Conservation (phyloP, 1,140 invertebrate species). For the Theocolax elegans region DNA sequence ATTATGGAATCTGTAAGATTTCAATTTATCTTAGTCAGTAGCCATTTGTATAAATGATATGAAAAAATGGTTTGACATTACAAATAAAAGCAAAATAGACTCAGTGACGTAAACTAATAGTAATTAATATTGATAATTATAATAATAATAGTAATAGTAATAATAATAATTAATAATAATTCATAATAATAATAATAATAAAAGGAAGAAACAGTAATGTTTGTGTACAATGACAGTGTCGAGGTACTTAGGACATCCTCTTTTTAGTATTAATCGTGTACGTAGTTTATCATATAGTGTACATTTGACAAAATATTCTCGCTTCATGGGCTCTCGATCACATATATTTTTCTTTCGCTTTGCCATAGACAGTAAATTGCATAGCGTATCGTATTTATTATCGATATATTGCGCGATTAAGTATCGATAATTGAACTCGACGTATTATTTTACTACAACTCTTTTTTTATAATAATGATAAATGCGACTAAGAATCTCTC, state of each 20-base stretch:
- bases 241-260: conserved; percentile 18
- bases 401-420: conserved; percentile 47
- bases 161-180: too few species aligned
- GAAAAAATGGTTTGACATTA: background rate
- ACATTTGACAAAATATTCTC: background rate
- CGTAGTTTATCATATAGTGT: conserved; percentile 16
- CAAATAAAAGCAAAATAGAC: background rate
- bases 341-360: conserved; percentile 38
- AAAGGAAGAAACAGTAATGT: background rate
- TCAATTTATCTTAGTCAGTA: conserved; percentile 3
- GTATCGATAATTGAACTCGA: conserved; percentile 47
- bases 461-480: too few species aligned
- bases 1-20: background rate
- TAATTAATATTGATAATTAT: too few species aligned
- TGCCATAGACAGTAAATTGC: conserved; percentile 44
- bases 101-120: too few species aligned
- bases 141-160: too few species aligned
- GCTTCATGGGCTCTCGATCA: conserved; percentile 38
- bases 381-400: conserved; percentile 49
- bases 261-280: conserved; percentile 21
- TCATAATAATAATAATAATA: too few species aligned
- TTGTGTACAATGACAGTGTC: background rate
- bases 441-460: conserved; percentile 2
- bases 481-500: background rate
- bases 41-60: background rate